A percentile compares a stretch with the other conserved stretches of the same genome.
phyloP scores from a whole-genome alignment of 1,140 invertebrate species.

The Branchinecta lindahli region DNA sequence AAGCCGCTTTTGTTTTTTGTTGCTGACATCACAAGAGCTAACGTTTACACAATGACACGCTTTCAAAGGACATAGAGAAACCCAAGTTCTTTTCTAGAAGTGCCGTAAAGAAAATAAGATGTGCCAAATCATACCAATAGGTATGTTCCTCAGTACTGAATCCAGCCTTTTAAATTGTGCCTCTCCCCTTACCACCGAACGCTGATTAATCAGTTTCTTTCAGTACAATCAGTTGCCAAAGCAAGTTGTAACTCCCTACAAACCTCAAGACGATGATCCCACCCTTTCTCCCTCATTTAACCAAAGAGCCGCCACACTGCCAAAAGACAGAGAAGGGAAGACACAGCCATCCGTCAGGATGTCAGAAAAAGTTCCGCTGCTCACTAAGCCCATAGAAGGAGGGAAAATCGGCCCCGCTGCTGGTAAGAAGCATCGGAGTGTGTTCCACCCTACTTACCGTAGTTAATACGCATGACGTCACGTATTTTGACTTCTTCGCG shows the following conservation, averaged over 20 bases:
- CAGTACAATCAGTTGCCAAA: conserved; percentile 60
- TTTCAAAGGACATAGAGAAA: too few relatives aligned
- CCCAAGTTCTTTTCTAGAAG: too few relatives aligned
- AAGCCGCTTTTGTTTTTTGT: too few relatives aligned
- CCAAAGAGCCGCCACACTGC: conserved; percentile 19
- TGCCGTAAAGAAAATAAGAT: too few relatives aligned
- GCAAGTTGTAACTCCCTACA: conserved; percentile 72
- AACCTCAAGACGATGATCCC: conserved; percentile 36
- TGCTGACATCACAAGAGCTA: too few relatives aligned
- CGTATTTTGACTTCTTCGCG: too few relatives aligned
- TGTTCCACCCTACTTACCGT: conserved; percentile 1
- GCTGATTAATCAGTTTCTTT: conserved; percentile 16
- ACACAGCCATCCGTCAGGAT: background rate
- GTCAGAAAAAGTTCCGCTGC: conserved; percentile 31
- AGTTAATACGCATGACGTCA: too few relatives aligned
- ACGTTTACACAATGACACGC: too few relatives aligned
- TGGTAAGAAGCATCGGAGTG: conserved; percentile 18
- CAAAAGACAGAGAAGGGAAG: conserved; percentile 19
- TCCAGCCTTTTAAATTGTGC: too few relatives aligned
- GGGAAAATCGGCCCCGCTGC: conserved; percentile 26
- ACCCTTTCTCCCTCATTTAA: conserved; percentile 20
- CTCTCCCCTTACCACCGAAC: too few relatives aligned
- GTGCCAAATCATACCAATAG: too few relatives aligned
- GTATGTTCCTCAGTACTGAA: too few relatives aligned
- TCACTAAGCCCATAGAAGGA: conserved; percentile 24